Percentiles rank a stretch among this genome's conserved stretches.
These are phyloP conservation scores for Eilema caniola DNA, from an alignment of 2,888 invertebrate genomes.

Conservation along the genomic window DNA sequence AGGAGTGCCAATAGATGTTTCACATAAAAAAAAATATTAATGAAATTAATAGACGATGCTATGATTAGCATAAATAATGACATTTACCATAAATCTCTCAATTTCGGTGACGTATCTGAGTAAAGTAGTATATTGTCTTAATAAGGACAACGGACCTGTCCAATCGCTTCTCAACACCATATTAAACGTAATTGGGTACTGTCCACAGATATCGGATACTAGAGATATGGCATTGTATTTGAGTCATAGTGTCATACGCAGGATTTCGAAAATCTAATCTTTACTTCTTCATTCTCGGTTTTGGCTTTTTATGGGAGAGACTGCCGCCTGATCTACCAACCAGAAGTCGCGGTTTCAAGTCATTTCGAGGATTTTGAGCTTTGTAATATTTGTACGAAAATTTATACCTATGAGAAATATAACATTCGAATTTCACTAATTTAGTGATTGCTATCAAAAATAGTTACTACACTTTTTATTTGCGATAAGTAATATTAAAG, in stretches of 20 bases:
- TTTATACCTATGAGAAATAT: too few relatives aligned
- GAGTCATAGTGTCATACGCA: too few relatives aligned
- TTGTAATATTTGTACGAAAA: too few relatives aligned
- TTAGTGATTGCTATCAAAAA: too few relatives aligned
- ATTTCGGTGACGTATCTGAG: neutral
- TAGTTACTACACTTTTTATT: too few relatives aligned
- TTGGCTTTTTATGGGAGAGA: too few relatives aligned
- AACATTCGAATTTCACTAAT: too few relatives aligned
- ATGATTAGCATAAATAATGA: neutral
- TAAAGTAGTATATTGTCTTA: conserved; percentile 8
- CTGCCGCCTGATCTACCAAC: too few relatives aligned
- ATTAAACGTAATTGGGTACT: conserved; percentile 35
- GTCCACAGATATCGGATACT: neutral
- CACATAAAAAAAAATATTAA: neutral
- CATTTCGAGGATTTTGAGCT: too few relatives aligned
- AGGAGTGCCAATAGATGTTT: neutral
- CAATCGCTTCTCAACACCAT: conserved; percentile 24
- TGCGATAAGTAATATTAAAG: neutral
- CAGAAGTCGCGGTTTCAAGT: too few relatives aligned
- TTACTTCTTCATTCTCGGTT: neutral
- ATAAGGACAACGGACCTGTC: conserved; percentile 11
- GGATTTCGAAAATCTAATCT: neutral
- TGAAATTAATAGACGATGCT: neutral
- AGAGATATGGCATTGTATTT: neutral
- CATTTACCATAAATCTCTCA: neutral